Conservation (phyloP, 2,797 vertebrate genomes). For the Hoplostethus atlanticus region DNA sequence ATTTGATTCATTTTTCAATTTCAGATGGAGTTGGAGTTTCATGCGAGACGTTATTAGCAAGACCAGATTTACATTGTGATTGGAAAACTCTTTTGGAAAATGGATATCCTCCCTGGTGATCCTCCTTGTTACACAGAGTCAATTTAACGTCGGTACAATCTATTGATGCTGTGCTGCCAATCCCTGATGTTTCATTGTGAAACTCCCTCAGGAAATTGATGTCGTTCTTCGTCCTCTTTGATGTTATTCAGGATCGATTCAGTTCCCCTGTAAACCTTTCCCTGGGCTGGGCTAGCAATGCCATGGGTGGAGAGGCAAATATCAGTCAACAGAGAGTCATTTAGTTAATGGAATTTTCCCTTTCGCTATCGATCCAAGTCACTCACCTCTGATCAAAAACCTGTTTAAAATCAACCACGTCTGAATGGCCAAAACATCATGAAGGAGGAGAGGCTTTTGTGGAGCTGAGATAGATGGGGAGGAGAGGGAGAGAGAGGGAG, state of each 20-base stretch:
- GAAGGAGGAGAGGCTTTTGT: constrained; percentile 23
- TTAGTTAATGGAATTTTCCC: constrained; percentile 64
- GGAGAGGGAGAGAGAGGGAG: neutral
- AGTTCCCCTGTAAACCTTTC: constrained; percentile 37
- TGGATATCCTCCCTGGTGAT: neutral
- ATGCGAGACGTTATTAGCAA: too few relatives aligned
- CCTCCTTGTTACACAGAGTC: constrained; percentile 12
- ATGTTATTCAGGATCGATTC: constrained; percentile 46
- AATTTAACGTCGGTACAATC: constrained; percentile 12
- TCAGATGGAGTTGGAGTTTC: too few relatives aligned
- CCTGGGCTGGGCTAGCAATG: constrained; percentile 17
- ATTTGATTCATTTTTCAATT: neutral
- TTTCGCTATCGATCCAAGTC: constrained; percentile 62
- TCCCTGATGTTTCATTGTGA: constrained; percentile 8
- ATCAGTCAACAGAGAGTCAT: constrained; percentile 44
- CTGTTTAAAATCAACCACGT: constrained; percentile 60
- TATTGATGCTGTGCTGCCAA: constrained; percentile 12
- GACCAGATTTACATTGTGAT: too few relatives aligned
- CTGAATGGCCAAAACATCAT: constrained; percentile 41
- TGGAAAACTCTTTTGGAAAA: neutral
- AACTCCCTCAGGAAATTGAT: constrained; percentile 35
- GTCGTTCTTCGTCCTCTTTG: constrained; percentile 33
- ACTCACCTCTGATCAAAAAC: constrained; percentile 67
- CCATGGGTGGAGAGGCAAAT: constrained; percentile 42
- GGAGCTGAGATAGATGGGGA: constrained; percentile 8